Percentiles rank a stretch among this genome's conserved stretches.
These are phyloP conservation scores for Cuniculus paca DNA, from an alignment of 2,797 vertebrate species.

Conservation along the genomic window DNA sequence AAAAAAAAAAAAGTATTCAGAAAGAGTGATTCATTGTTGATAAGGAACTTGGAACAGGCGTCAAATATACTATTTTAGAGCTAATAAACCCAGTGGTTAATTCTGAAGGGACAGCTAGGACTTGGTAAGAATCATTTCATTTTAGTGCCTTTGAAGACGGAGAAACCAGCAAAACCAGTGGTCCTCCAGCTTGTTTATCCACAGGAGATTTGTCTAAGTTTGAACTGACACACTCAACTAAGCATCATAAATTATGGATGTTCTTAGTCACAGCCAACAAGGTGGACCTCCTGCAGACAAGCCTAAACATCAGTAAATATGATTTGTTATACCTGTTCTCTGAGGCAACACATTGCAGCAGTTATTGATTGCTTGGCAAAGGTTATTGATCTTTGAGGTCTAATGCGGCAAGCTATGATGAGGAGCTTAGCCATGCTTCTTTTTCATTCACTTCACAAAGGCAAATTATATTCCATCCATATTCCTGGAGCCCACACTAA, in stretches of 20 bases:
- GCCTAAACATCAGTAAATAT: slow-evolving; percentile 11
- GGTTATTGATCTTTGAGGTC: not conserved
- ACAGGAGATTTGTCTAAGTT: not conserved
- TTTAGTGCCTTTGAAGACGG: not conserved
- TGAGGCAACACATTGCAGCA: not conserved
- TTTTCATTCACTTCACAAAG: not conserved
- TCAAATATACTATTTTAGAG: not conserved
- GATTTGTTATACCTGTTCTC: slow-evolving; percentile 35
- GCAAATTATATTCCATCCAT: not conserved
- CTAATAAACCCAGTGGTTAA: not conserved
- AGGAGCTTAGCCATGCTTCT: not conserved
- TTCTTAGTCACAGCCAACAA: slow-evolving; percentile 33
- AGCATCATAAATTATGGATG: slow-evolving; percentile 40
- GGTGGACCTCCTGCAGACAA: not conserved
- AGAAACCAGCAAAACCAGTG: slow-evolving; percentile 43
- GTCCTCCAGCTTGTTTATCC: not conserved
- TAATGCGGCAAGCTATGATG: not conserved
- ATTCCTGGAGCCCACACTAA: not conserved
- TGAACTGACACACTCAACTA: slow-evolving; percentile 46
- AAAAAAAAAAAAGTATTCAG: not conserved
- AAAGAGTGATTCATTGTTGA: not conserved
- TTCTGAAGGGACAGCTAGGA: not conserved
- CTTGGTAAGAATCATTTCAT: slow-evolving; percentile 34
- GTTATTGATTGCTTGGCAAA: slow-evolving; percentile 34
- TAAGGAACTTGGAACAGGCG: not conserved